Evolutionary conservation across 1,140 invertebrate genomes (phyloP).

Genomic region (Samia ricini): DNA sequence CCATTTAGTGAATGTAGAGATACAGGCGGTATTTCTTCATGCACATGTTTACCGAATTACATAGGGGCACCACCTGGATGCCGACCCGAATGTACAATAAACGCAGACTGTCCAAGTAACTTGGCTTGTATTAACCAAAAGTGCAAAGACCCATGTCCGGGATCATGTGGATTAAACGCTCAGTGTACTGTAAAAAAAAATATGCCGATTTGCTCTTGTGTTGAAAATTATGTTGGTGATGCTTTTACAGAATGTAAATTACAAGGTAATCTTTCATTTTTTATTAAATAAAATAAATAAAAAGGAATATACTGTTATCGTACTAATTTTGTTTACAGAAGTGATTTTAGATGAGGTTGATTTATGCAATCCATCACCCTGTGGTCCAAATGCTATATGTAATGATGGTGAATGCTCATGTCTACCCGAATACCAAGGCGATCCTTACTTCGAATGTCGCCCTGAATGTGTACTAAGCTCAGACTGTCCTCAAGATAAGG

Average conservation of each 20-base stretch:
- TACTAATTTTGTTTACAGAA: constrained; percentile 41
- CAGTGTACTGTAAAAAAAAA: constrained; percentile 81
- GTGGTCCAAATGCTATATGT: constrained; percentile 84
- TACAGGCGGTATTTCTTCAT: constrained; percentile 77
- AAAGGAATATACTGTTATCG: background rate
- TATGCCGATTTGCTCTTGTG: constrained; percentile 81
- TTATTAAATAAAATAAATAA: constrained; percentile 10
- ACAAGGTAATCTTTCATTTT: constrained; percentile 61
- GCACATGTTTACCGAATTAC: constrained; percentile 80
- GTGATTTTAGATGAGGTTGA: constrained; percentile 70
- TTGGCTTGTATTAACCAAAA: constrained; percentile 81
- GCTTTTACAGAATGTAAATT: constrained; percentile 79
- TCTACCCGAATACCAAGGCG: constrained; percentile 79
- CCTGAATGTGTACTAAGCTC: constrained; percentile 82
- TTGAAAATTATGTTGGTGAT: constrained; percentile 79
- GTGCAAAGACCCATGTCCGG: constrained; percentile 82
- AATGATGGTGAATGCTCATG: constrained; percentile 83
- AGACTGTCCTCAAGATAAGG: constrained; percentile 79
- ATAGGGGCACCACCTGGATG: constrained; percentile 82
- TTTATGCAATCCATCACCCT: constrained; percentile 85
- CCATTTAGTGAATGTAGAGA: constrained; percentile 81
- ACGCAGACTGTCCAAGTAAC: constrained; percentile 81
- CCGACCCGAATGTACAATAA: constrained; percentile 81
- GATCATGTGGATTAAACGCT: constrained; percentile 81
- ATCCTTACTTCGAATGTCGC: constrained; percentile 79